These are phyloP conservation scores for Cladorhizidae sp. DNA, from an alignment of 37 sponge, comb jelly and placozoan genomes.

Conservation along the genomic window DNA sequence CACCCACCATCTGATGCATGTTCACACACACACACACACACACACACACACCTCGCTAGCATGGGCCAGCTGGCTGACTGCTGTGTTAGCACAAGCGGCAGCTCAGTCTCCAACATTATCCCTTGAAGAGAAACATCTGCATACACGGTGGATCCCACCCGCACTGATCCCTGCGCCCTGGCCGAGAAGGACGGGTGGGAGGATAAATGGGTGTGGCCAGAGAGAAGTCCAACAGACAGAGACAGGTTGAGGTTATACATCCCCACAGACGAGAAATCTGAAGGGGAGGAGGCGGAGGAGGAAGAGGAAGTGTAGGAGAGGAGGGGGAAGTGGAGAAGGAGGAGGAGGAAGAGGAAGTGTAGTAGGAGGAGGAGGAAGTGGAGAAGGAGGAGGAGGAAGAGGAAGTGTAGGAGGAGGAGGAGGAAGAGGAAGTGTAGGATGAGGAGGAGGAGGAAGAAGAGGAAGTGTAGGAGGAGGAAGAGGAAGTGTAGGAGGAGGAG, in stretches of 20 bases:
- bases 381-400: too few relatives aligned
- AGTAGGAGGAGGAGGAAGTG: too few relatives aligned
- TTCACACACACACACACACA: too few relatives aligned
- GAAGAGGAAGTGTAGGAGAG: not conserved
- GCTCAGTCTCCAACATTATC: constrained; percentile 39
- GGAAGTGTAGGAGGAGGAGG: too few relatives aligned
- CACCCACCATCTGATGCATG: not conserved
- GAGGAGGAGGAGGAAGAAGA: too few relatives aligned
- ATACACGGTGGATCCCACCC: constrained; percentile 42
- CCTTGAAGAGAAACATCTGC: constrained; percentile 55
- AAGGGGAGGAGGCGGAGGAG: not conserved
- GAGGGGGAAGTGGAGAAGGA: not conserved
- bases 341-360: too few relatives aligned
- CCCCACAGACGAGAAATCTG: constrained; percentile 62
- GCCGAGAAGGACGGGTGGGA: constrained; percentile 26
- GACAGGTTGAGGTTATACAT: constrained; percentile 50
- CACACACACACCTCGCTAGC: constrained; percentile 52
- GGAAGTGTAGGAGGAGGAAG: too few relatives aligned
- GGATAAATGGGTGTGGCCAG: constrained; percentile 18
- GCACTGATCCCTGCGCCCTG: constrained; percentile 39
- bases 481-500: too few relatives aligned
- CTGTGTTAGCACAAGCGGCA: constrained; percentile 44
- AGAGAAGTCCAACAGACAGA: constrained; percentile 29
- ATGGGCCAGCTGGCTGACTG: constrained; percentile 58
- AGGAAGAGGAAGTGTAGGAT: too few relatives aligned